phyloP scores from a whole-genome alignment of 2,888 invertebrate genomes.

The Seladonia tumulorum region DNA sequence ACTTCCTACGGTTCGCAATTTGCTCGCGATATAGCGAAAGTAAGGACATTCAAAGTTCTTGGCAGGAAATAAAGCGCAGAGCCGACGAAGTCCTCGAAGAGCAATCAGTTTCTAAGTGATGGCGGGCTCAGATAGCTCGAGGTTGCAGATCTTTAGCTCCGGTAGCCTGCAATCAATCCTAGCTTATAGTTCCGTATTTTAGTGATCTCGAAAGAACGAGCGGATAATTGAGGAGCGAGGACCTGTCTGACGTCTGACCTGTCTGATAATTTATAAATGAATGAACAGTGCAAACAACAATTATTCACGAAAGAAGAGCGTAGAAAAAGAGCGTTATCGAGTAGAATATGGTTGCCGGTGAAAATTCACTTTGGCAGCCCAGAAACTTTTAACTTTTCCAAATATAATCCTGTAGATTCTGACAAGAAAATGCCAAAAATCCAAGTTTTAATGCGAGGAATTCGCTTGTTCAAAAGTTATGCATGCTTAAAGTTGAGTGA shows the following conservation, averaged over 20 bases:
- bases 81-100: conserved; percentile 88
- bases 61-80: conserved; percentile 93
- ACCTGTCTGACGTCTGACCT: conserved; percentile 19
- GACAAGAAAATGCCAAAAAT: no score
- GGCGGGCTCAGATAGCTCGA: conserved; percentile 82
- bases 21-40: conserved; percentile 94
- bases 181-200: conserved; percentile 53
- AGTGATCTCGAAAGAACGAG: conserved; percentile 15
- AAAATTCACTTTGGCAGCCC: no score
- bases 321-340: background rate
- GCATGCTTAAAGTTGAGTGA: no score
- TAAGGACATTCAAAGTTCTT: conserved; percentile 93
- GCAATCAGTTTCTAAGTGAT: conserved; percentile 82
- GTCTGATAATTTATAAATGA: background rate
- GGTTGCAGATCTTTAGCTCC: conserved; percentile 80
- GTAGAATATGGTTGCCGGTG: background rate
- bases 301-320: background rate
- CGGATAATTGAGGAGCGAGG: background rate
- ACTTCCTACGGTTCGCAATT: conserved; percentile 95
- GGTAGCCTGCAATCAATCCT: conserved; percentile 82
- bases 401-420: no score
- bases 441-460: no score
- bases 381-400: no score
- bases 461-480: no score
- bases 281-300: background rate